These are phyloP conservation scores for Brachirus orientalis DNA, from an alignment of 2,113 vertebrate genomes.

Conservation along the genomic window DNA sequence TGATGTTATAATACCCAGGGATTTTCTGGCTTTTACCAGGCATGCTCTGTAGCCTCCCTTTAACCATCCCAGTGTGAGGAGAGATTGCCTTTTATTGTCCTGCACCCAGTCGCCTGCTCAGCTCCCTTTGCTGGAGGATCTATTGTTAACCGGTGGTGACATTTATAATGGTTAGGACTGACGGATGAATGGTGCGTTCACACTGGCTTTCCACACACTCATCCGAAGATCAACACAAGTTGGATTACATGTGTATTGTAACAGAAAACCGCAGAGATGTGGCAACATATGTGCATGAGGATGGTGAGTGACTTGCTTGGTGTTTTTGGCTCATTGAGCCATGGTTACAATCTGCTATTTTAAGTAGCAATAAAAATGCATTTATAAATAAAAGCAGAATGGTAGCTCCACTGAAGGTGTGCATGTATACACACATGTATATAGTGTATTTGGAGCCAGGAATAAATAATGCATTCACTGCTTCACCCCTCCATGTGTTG, in stretches of 20 bases:
- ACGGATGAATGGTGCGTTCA: conserved; percentile 2
- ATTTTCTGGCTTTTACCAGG: conserved; percentile 65
- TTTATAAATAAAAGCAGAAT: not conserved
- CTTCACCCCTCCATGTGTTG: too few species aligned
- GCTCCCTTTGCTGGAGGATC: conserved; percentile 19
- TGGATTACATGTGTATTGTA: conserved; percentile 18
- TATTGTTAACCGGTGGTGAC: conserved; percentile 20
- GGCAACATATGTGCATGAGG: conserved; percentile 48
- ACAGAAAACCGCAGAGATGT: conserved; percentile 19
- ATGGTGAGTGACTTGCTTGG: conserved; percentile 59
- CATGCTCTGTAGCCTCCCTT: conserved; percentile 66
- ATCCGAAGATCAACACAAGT: not conserved
- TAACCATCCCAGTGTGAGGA: conserved; percentile 48
- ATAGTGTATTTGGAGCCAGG: not conserved
- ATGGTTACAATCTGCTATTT: not conserved
- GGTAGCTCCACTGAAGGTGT: not conserved
- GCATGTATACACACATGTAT: too few species aligned
- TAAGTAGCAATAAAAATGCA: not conserved
- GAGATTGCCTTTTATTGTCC: conserved; percentile 69
- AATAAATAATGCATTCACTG: not conserved
- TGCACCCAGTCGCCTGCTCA: conserved; percentile 33
- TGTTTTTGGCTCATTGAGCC: not conserved
- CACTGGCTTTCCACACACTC: not conserved
- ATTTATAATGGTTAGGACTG: not conserved
- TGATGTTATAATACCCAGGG: conserved; percentile 76